phyloP scores from a whole-genome alignment of 2,888 invertebrate species.

The Ypsolopha sequella region DNA sequence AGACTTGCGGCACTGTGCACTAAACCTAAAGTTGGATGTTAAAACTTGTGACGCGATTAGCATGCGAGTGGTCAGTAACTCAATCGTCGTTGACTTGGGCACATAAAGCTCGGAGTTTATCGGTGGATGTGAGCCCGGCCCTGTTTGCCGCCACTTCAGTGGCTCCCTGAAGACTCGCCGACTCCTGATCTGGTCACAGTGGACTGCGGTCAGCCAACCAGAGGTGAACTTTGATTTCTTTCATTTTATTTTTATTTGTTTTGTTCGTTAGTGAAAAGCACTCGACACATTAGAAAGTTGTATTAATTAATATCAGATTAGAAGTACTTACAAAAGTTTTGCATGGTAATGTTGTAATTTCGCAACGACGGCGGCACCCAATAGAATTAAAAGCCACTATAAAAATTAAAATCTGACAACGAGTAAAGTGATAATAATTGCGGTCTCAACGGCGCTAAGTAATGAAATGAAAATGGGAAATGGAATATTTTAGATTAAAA shows the following conservation, averaged over 20 bases:
- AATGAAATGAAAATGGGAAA: constrained; percentile 21
- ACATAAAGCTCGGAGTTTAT: constrained; percentile 1
- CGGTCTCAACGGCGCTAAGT: constrained; percentile 19
- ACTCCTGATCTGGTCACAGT: not conserved
- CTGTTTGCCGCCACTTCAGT: not conserved
- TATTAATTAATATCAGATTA: no score
- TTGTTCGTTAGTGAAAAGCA: no score
- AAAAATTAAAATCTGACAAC: constrained; percentile 34
- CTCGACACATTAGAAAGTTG: no score
- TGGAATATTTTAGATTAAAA: constrained; percentile 12
- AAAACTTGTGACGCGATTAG: not conserved
- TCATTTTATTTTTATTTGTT: no score
- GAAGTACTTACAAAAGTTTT: no score
- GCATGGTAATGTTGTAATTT: not conserved
- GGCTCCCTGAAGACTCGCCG: not conserved
- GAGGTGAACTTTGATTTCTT: not conserved
- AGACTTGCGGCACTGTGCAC: no score
- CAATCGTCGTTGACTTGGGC: not conserved
- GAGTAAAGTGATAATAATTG: constrained; percentile 33
- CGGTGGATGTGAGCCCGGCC: not conserved
- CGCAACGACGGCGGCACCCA: constrained; percentile 6
- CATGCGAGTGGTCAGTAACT: not conserved
- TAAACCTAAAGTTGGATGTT: not conserved
- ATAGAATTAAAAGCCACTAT: constrained; percentile 11
- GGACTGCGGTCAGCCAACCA: not conserved